These are phyloP conservation scores for Magallana gigas DNA, from an alignment of 1,140 invertebrate species.

Conservation along the genomic window DNA sequence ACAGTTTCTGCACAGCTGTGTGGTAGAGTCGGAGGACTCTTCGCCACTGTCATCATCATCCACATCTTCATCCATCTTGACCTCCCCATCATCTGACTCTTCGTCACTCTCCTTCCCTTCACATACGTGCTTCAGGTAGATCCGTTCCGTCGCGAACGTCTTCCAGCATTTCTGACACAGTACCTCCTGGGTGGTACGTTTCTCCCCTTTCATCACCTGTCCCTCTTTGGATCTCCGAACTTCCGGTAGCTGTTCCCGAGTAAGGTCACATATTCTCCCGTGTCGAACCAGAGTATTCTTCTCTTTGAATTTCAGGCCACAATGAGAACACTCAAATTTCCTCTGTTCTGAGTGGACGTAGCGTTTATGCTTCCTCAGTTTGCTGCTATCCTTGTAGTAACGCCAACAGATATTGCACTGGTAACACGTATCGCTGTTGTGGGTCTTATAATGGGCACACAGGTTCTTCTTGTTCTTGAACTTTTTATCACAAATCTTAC, in stretches of 20 bases:
- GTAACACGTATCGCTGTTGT: constrained; percentile 82
- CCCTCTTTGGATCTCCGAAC: not conserved
- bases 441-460: constrained; percentile 83
- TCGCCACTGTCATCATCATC: not conserved
- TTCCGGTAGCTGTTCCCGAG: not conserved
- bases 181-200: not conserved
- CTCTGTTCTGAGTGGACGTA: constrained; percentile 44
- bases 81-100: not conserved
- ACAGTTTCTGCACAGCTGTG: not conserved
- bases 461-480: constrained; percentile 51
- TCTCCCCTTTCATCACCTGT: not conserved
- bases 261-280: constrained; percentile 2
- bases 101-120: not conserved
- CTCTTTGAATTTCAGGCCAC: constrained; percentile 55
- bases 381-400: constrained; percentile 84
- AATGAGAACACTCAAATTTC: constrained; percentile 53
- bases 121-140: not conserved
- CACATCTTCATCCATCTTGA: not conserved
- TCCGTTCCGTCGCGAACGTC: not conserved
- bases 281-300: constrained; percentile 52
- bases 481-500: constrained; percentile 58
- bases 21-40: not conserved
- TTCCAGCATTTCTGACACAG: not conserved
- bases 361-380: constrained; percentile 56
- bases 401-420: constrained; percentile 92